Evolutionary conservation across 2,888 invertebrate genomes (phyloP), one percentile per base, ranked within the genome.

Genomic region (Osedax frankpressi): DNA sequence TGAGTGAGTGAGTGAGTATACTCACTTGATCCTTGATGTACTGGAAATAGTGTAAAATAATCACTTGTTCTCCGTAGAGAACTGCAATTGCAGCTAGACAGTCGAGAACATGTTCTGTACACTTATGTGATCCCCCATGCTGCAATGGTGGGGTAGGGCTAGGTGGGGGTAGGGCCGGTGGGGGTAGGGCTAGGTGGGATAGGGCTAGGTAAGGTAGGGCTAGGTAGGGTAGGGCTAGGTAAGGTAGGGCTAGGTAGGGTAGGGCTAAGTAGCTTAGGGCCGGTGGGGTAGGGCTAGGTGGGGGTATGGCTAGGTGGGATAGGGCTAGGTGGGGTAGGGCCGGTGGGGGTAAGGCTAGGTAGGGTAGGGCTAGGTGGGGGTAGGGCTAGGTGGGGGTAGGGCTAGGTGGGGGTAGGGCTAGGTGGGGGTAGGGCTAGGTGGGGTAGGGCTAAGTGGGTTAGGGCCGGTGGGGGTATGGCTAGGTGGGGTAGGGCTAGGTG

Each of bases 61-160:
- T 80, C 27, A 84, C 80, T 74, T 84, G 82, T 76, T 84, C 83
- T 70, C 84, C 84, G 77, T 84, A 84, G 59, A 83, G 75, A 25
- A 79, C 90, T 73, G 93, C 91, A 78, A 96, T 92, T 76, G 91
- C 90, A 75, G 90, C 89, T 28, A 97, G 89, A 83, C 94, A 94
- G 79, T 92, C 91, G 76, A 96, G 87, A n/a, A 97, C 93, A 81
- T 92, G 91, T 11, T 44, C 44, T 11, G 44, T 44, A 19, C 44
- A 44, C 44, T 44, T 44, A 19, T 44, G 44, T 44, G 44, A 11
- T 6, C 44, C 44, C 11, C 72, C 24, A 3, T 72, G 72, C 72
- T 30, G 67, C 68, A 25, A 30, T 69, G 6, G 14, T 70, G n/a
- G 24, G 62, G 74, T 67, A 73, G 70, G 19, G 76, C 70, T 75